Conservation (phyloP, 1,140 invertebrate genomes). For the Cyclargus thomasi region DNA sequence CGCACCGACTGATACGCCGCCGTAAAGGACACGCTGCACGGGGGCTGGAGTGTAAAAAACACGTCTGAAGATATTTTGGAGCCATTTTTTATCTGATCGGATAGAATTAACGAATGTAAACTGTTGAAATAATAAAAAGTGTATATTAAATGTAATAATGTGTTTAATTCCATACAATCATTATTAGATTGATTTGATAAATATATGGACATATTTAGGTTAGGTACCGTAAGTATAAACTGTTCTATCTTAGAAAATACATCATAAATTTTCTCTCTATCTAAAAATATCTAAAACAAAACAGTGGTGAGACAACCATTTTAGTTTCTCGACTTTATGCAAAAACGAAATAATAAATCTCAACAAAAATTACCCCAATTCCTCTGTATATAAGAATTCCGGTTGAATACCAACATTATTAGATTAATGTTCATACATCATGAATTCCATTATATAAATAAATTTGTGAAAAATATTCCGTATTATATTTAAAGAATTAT, state of each 20-base stretch:
- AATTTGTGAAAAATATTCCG: background rate
- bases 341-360: slow-evolving; percentile 14
- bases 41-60: slow-evolving; percentile 23
- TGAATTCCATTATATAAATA: background rate
- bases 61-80: slow-evolving; percentile 31
- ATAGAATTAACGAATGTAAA: no score
- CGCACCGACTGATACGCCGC: slow-evolving; percentile 68
- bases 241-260: no score
- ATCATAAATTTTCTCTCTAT: background rate
- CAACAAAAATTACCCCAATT: background rate
- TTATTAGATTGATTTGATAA: no score
- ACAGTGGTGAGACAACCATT: background rate
- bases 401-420: background rate
- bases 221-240: no score
- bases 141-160: no score
- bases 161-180: no score
- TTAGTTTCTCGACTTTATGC: slow-evolving; percentile 2
- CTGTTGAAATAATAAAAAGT: no score
- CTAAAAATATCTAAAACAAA: no score
- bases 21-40: slow-evolving; percentile 36
- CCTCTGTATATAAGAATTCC: background rate
- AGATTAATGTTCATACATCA: slow-evolving; percentile 4
- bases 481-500: background rate
- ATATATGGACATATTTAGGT: no score
- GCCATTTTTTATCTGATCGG: no score